Evolutionary conservation across 2,113 vertebrate species (phyloP).

Genomic region (Rhombomys opimus): DNA sequence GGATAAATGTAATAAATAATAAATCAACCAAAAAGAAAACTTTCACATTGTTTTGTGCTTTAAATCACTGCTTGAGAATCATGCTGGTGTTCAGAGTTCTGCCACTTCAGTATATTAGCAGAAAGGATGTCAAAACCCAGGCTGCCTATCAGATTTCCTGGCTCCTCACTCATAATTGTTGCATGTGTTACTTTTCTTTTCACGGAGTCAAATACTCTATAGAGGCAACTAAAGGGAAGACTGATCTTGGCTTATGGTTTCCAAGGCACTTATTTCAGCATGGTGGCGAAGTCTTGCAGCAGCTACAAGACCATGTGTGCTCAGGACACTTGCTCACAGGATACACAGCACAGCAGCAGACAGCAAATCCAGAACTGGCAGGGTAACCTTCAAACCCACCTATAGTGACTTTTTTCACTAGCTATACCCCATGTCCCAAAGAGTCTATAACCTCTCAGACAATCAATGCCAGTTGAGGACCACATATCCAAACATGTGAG

Average conservation of each 20-base stretch:
- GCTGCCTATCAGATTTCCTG: neutral
- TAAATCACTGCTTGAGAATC: neutral
- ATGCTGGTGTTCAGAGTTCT: neutral
- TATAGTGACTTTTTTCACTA: neutral
- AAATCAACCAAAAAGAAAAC: neutral
- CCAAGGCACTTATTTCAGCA: neutral
- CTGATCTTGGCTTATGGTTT: neutral
- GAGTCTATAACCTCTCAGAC: no score
- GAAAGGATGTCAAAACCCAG: neutral
- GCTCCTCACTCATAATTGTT: accelerated
- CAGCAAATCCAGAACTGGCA: neutral
- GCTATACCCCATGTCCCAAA: neutral
- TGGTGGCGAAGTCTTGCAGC: no score
- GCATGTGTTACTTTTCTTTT: neutral
- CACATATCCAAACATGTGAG: no score
- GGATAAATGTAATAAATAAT: no score
- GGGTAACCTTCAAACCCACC: accelerated
- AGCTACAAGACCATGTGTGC: neutral
- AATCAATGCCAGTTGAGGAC: neutral
- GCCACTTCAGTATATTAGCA: neutral
- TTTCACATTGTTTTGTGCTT: neutral
- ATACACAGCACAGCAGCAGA: neutral
- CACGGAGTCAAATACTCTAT: no score
- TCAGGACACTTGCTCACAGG: neutral
- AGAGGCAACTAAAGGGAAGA: neutral